Base-by-base conservation (phyloP, 2,888 invertebrate genomes). In the Mesorhabditis sp. region DNA sequence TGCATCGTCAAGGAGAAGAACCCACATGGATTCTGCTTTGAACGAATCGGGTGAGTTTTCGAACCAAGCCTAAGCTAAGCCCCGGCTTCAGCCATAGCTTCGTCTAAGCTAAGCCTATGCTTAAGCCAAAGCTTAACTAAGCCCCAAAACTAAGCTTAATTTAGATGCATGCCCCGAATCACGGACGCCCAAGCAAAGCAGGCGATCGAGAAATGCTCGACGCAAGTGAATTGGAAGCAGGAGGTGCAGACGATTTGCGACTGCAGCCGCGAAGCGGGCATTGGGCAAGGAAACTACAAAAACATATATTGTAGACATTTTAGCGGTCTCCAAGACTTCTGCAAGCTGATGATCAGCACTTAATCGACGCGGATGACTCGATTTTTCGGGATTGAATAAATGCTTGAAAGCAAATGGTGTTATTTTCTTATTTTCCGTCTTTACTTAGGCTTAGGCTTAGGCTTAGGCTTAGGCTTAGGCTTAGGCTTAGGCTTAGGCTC, bases 251-350 rank as follows among this genome's bases (percentile, higher is more conserved):
- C 80, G 43, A 70, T 83, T 63, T 83, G 83, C 71, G 74, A 78
- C 50, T 84, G 84, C 68, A 74, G 80, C 28, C 75, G 76, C 65
- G 75, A 74, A 41, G 82, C 83, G 4, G 83, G 83, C 41, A 76
- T 83, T 45, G 74, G 70, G 83, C 83, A 62, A 68, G 80, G 74
- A 68, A 62, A 2, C 28, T 28, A 28, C 28, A 1, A 2, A 28
- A 1, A 2, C 2, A 1, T 28, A 2, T 28, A 28, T 28, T 28
- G 2, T 28, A 1, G 28, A 2, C 28, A 28, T 28, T 28, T 28
- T 28, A 28, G 28, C 2, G 28, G 28, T 28, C 28, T 28, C 28
- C 28, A 28, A 28, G 28, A 28, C 28, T 28, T 28, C 28, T 28
- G 28, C 28, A 28, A 28, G 28, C 28, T 28, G 28, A 28, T 28